Base-by-base conservation (phyloP, 2,113 vertebrate genomes). In the Brachypodius melanocephalos region DNA sequence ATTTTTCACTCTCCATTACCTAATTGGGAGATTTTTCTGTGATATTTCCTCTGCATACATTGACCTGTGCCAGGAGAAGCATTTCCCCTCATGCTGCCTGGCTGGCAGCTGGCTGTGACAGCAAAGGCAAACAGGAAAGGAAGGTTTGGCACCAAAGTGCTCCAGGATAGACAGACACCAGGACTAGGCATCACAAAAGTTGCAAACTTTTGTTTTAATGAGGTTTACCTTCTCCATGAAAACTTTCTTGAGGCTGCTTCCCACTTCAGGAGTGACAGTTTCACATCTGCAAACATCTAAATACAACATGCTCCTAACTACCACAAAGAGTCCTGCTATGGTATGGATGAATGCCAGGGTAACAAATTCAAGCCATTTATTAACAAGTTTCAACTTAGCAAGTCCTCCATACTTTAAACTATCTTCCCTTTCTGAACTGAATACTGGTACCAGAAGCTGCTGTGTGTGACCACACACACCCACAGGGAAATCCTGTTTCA, bases 1-100 rank as follows among this genome's bases (percentile, higher is more conserved):
- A 57, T 75, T 74, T 90, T 91, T 95, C 87, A 87, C 58, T 81
- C 74, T 36, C 2, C 32, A 10, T 80, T 67, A 74, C 52, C 42
- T 52, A 82, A 87, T 12, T 75, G 84, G 62, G 61, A 65, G 36
- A 68, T 61, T 36, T 74, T 85, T 54, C 69, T 20, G 72, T 38
- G 58, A 5, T 61, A 16, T 68, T 57, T 91, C 59, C 76, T 42
- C 55, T 26, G 63, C 65, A 17, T 15, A 5, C 29, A 12, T 1
- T 74, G 86, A 65, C 32, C 52, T 11, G 5, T 45, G 73, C 75
- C 65, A 87, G 67, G 26, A 31, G 26, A 52, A 78, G 28, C 8
- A 4, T 31, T 55, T 67, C 52, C 46, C 25, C 71, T 22, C 9
- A 3, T 17, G 67, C 90, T 55, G 36, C 36, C 75, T 45, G 42